Base-by-base conservation (phyloP, 2,888 invertebrate species). In the Hyalella azteca region DNA sequence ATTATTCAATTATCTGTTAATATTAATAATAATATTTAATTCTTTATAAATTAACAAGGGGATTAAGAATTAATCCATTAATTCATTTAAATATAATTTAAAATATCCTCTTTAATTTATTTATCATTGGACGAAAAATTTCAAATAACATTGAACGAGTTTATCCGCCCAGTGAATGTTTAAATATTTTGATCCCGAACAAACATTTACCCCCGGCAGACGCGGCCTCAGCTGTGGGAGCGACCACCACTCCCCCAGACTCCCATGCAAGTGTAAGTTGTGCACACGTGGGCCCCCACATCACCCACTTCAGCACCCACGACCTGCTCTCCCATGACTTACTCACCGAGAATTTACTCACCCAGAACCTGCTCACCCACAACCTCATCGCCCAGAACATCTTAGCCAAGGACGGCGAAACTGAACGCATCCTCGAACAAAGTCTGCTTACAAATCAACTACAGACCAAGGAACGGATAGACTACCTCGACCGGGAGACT, bases 341-440 rank as follows among this genome's bases (percentile, higher is more conserved):
- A 5, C 75, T 75, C 29, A 75, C 75, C 2, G 41, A 75, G 45
- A 75, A 75, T 19, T 45, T 75, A 9, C 75, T 75, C 22, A 41
- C 75, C 2, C 75, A 75, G 29, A 75, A 75, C 45, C 75, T 75
- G 7, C 45, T 75, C 22, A 75, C 75, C 45, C 75, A 75, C n/a
- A 75, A 75, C 75, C 75, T 75, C 40, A 75, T 75, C 15, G 45
- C 75, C 29, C 41, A 45, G 22, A 75, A 75, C 36, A 75, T 75
- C 22, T 32, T 75, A 9, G 32, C 75, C 9, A 41, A 45, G 11
- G 75, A 75, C 45, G 75, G 40, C 3, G 45, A 75, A 13, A 22
- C 40, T 19, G 75, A 75, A 45, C 41, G 75, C 5, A 40, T 75
- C 13, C 29, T 75, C 22, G 45, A 45, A 19, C 22, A 75, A 45